Percentiles rank a stretch among this genome's conserved stretches.
These are phyloP conservation scores for Vicugna pacos DNA, from an alignment of 2,113 vertebrate genomes.

Conservation along the genomic window DNA sequence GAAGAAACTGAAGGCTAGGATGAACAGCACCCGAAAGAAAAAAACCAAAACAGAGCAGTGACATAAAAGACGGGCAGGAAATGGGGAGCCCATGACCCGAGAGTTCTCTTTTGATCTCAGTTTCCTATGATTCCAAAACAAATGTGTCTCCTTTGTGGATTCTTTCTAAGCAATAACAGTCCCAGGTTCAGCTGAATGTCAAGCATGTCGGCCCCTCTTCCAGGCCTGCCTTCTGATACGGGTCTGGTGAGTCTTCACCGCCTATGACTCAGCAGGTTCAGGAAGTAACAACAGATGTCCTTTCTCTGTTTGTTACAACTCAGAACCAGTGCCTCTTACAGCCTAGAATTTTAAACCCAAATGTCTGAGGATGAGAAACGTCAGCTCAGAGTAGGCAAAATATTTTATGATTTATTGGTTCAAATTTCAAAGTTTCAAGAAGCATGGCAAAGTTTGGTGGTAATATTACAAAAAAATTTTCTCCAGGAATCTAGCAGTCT, in stretches of 20 bases:
- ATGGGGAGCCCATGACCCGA: not conserved
- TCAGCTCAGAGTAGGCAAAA: slow-evolving; percentile 2
- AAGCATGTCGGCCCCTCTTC: not conserved
- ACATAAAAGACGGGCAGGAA: not conserved
- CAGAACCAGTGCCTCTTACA: not conserved
- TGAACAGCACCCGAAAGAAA: not conserved
- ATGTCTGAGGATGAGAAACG: not conserved
- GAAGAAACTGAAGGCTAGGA: not conserved
- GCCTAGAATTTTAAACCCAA: slow-evolving; percentile 19
- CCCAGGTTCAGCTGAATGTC: not conserved
- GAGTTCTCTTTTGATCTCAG: slow-evolving; percentile 53
- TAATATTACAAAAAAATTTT: not conserved
- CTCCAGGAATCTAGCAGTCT: not conserved
- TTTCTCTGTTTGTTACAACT: slow-evolving; percentile 14
- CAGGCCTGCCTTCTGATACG: not conserved
- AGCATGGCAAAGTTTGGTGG: not conserved
- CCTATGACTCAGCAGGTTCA: slow-evolving; percentile 10
- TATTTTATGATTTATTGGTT: not conserved
- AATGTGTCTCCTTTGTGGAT: slow-evolving; percentile 27
- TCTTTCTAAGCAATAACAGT: slow-evolving; percentile 27
- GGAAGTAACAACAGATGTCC: not conserved
- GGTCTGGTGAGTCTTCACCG: not conserved
- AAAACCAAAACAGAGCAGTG: not conserved
- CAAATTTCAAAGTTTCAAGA: slow-evolving; percentile 29
- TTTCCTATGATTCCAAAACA: slow-evolving; percentile 62